Evolutionary conservation across 1,140 invertebrate species (phyloP).

Genomic region (Spodoptera litura): DNA sequence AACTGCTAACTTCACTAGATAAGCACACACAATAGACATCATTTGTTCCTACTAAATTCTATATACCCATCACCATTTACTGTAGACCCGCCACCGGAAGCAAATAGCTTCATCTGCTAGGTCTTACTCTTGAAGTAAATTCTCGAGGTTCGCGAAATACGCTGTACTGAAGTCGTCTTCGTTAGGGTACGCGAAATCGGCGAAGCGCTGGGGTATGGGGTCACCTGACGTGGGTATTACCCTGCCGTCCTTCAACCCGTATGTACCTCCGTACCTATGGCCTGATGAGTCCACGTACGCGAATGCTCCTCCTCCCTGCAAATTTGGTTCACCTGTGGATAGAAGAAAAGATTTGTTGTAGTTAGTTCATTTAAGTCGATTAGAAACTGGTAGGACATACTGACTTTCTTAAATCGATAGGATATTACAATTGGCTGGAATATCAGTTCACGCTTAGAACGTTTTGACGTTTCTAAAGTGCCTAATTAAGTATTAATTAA

Average conservation of each 20-base stretch:
- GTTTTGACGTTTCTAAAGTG: no score
- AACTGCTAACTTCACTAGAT: neutral
- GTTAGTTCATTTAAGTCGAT: no score
- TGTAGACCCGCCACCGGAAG: conserved; percentile 45
- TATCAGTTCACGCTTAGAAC: no score
- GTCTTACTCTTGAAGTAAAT: conserved; percentile 75
- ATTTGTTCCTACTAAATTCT: no score
- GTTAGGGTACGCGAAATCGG: conserved; percentile 23
- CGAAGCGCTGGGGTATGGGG: conserved; percentile 40
- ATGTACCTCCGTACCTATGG: conserved; percentile 80
- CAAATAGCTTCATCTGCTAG: conserved; percentile 23
- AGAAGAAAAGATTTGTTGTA: neutral
- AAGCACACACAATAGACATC: no score
- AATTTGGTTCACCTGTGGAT: conserved; percentile 46
- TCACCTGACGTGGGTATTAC: conserved; percentile 50
- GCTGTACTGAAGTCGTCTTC: conserved; percentile 61
- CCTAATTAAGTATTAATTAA: no score
- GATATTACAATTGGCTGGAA: no score
- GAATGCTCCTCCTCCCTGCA: conserved; percentile 65
- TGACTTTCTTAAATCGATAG: no score
- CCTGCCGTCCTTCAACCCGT: conserved; percentile 63
- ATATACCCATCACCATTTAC: conserved; percentile 30
- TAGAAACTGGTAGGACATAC: no score
- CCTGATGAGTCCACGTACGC: conserved; percentile 75
- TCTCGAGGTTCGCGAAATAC: conserved; percentile 74